Conservation (phyloP, 2,888 invertebrate genomes). For the Melipona bicolor region DNA sequence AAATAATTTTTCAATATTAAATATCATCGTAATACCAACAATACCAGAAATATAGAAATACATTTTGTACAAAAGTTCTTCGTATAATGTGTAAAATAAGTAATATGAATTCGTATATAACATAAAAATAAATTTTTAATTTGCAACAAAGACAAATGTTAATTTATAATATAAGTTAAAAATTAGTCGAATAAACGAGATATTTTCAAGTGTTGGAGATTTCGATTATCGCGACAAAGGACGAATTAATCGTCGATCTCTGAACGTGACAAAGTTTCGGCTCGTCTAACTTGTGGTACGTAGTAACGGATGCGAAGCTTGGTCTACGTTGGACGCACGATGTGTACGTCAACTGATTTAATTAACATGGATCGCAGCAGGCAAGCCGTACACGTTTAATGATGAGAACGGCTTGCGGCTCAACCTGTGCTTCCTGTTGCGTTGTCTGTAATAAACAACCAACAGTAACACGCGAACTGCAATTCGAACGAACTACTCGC, state of each 20-base stretch:
- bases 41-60: not conserved
- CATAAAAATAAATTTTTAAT: not conserved
- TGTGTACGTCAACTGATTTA: constrained; percentile 72
- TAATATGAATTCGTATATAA: not conserved
- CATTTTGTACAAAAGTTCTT: not conserved
- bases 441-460: constrained; percentile 74
- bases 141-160: not conserved
- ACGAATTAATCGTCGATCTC: constrained; percentile 55
- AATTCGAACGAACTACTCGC: constrained; percentile 25
- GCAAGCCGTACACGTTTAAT: constrained; percentile 70
- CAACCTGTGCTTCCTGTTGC: constrained; percentile 71
- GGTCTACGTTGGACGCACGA: constrained; percentile 35
- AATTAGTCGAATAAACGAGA: not conserved
- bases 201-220: constrained; percentile 36
- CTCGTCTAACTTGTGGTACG: constrained; percentile 48
- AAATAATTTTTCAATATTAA: too few species aligned
- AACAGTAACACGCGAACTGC: constrained; percentile 16
- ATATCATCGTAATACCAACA: too few species aligned
- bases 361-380: constrained; percentile 74
- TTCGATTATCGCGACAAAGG: constrained; percentile 31
- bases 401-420: constrained; percentile 70
- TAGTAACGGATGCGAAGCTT: constrained; percentile 38
- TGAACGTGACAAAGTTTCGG: constrained; percentile 52
- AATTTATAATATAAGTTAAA: not conserved
- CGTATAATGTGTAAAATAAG: not conserved